Conservation (phyloP, 2,113 vertebrate species). For the Heterocephalus glaber region DNA sequence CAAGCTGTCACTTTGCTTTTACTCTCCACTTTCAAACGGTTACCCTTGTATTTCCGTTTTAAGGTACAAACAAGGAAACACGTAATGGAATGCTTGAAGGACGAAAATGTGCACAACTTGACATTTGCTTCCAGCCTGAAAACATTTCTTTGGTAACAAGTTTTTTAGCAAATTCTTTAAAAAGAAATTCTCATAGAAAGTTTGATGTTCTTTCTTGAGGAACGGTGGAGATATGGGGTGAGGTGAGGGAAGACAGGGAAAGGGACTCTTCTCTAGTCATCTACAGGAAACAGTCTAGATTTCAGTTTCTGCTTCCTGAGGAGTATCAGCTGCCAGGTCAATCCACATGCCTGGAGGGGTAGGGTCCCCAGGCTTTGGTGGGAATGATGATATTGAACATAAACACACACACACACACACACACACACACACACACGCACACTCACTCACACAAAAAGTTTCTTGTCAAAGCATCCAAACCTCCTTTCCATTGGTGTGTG, state of each 20-base stretch:
- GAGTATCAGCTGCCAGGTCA: not conserved
- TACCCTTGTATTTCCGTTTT: conserved; percentile 77
- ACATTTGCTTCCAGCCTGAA: conserved; percentile 60
- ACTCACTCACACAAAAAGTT: conserved; percentile 11
- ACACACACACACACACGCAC: not conserved
- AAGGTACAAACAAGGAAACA: conserved; percentile 68
- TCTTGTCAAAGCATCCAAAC: not conserved
- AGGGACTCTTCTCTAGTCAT: not conserved
- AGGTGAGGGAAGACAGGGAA: not conserved
- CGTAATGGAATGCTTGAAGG: conserved; percentile 68
- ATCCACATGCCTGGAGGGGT: not conserved
- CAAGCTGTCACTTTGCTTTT: conserved; percentile 50
- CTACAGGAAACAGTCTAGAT: not conserved
- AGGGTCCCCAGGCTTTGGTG: not conserved
- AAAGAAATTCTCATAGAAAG: not conserved
- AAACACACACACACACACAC: not conserved
- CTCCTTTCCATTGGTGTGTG: not conserved
- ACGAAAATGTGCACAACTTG: conserved; percentile 63
- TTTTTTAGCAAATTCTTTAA: conserved; percentile 44
- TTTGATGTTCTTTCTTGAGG: not conserved
- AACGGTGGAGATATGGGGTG: not conserved
- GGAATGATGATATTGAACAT: not conserved
- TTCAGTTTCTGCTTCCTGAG: not conserved
- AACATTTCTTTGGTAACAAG: conserved; percentile 58
- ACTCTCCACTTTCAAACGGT: conserved; percentile 65